Percentiles rank a stretch among this genome's conserved stretches.
These are phyloP conservation scores for Hirtodrosophila alboralis DNA, from an alignment of 2,888 invertebrate genomes.

Conservation along the genomic window DNA sequence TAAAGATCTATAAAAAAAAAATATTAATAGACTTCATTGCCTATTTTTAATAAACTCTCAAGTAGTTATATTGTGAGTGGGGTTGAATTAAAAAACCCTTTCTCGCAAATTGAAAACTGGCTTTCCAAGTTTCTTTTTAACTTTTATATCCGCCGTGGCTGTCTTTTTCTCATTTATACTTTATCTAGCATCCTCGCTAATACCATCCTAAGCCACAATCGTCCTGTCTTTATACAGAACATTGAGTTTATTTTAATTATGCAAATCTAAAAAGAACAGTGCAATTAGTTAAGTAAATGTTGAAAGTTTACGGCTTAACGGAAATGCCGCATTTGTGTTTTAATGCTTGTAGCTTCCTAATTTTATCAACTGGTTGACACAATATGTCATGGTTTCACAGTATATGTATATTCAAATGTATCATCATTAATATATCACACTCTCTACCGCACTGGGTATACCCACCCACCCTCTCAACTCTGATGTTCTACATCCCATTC, in stretches of 20 bases:
- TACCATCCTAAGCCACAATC: constrained; percentile 41
- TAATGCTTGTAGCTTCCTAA: constrained; percentile 21
- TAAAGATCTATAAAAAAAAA: neutral
- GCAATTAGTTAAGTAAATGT: constrained; percentile 83
- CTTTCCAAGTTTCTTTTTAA: neutral
- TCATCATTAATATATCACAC: constrained; percentile 66
- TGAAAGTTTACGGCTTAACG: constrained; percentile 47
- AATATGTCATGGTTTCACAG: constrained; percentile 76
- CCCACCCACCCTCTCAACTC: constrained; percentile 15
- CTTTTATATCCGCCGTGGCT: constrained; percentile 3
- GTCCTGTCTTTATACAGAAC: constrained; percentile 29
- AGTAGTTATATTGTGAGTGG: too few species aligned
- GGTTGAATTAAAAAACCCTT: constrained; percentile 17
- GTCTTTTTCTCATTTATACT: neutral
- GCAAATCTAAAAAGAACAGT: constrained; percentile 74
- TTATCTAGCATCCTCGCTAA: constrained; percentile 20
- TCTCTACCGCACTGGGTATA: constrained; percentile 14
- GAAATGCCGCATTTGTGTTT: constrained; percentile 47
- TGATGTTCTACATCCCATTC: constrained; percentile 45
- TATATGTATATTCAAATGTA: constrained; percentile 63
- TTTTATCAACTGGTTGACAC: constrained; percentile 56
- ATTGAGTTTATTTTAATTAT: constrained; percentile 65
- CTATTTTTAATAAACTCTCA: neutral
- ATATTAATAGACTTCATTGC: constrained; percentile 6
- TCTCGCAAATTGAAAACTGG: constrained; percentile 21